A percentile compares a stretch with the other conserved stretches of the same genome.
Conservation (phyloP, 2,113 vertebrate species). For the Nyctereutes procyonoides region DNA sequence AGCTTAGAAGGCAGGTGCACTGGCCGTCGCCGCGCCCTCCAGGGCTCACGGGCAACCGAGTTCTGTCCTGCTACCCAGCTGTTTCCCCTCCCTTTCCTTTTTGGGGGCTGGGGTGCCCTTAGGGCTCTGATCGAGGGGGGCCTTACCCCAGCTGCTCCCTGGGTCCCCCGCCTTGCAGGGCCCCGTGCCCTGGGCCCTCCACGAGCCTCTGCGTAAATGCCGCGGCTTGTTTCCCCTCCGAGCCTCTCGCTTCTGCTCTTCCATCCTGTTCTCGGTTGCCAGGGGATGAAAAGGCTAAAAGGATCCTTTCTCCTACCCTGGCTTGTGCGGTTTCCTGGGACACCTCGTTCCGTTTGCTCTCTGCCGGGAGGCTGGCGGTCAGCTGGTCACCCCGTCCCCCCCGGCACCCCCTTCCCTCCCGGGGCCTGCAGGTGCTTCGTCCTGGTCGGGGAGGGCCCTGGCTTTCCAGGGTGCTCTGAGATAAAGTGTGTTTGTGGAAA, state of each 20-base stretch:
- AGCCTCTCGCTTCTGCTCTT: neutral
- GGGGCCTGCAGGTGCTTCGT: neutral
- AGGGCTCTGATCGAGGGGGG: neutral
- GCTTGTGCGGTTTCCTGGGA: neutral
- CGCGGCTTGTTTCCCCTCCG: neutral
- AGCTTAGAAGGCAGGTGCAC: neutral
- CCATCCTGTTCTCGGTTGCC: neutral
- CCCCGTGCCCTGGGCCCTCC: neutral
- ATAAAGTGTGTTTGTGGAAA: neutral
- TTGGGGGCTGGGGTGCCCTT: neutral
- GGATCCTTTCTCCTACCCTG: neutral
- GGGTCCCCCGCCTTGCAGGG: accelerated
- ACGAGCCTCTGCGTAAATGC: neutral
- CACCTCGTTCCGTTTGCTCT: neutral
- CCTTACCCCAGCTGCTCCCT: neutral
- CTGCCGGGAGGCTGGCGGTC: accelerated
- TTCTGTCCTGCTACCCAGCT: neutral
- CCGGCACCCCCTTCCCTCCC: accelerated
- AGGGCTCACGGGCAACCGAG: neutral
- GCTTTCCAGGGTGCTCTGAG: neutral
- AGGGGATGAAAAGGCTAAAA: neutral
- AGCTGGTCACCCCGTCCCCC: neutral
- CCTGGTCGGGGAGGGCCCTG: accelerated
- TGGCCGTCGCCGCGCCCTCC: neutral
- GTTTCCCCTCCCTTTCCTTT: neutral